Evolutionary conservation across 2,888 invertebrate species (phyloP), one percentile per base, ranked within the genome.

Genomic region (Tachystola acroxantha): DNA sequence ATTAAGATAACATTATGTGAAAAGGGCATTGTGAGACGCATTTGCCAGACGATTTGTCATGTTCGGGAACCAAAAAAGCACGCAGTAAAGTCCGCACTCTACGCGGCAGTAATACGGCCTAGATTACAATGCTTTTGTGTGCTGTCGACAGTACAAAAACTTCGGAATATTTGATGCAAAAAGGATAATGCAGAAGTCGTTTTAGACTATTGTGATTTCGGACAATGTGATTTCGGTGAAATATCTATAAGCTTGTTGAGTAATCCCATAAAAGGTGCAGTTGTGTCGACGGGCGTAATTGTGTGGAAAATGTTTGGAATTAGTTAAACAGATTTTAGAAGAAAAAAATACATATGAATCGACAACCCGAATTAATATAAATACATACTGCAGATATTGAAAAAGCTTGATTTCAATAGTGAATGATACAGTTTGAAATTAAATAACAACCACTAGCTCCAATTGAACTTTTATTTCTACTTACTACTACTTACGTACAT

Each of bases 1-100:
- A 69, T 69, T 63, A 57, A 64, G 70, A 72, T 71, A 70, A 58
- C 52, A 50, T 46, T 52, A 53, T 50, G 44, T 36, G 43, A 37
- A 46, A 45, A 48, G 46, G 50, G 49, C 55, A 52, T 56, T 59
- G 57, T 60, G 31, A 45, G 40, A 27, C 32, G 25, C 42, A 43
- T 39, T 42, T 34, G 19, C 11, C 22, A 25, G 27, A 24, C 41
- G 38, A 56, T 57, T 52, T 50, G 49, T 59, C 58, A 57, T 53
- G 39, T 50, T 47, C 48, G 33, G 10, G n/a, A 25, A 25, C 25
- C 25, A 25, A 27, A n/a, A 5, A n/a, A n/a, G 11, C 27, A 6
- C 11, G 11, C 27, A 27, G 11, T 10, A 27, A 27, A n/a, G n/a
- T n/a, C n/a, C n/a, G n/a, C n/a, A n/a, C n/a, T n/a, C n/a, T n/a